Evolutionary conservation across 2,797 vertebrate genomes (phyloP).

Genomic region (Lutjanus campechanus): DNA sequence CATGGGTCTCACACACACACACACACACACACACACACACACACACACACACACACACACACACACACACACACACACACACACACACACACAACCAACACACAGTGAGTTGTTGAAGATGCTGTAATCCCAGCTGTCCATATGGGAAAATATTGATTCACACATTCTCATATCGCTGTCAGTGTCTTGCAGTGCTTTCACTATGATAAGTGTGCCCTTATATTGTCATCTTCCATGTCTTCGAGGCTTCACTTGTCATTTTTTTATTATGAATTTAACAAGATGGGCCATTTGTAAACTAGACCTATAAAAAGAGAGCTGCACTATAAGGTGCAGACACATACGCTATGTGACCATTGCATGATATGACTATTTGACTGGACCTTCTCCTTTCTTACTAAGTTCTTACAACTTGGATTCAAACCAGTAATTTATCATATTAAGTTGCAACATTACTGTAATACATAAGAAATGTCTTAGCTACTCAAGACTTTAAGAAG

Average conservation of each 20-base stretch:
- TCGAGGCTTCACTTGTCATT: conserved; percentile 7
- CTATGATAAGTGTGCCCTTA: conserved; percentile 20
- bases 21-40: not conserved
- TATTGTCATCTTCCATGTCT: not conserved
- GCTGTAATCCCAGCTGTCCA: conserved; percentile 63
- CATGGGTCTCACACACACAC: conserved; percentile 14
- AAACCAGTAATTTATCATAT: no score
- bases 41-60: conserved; percentile 15
- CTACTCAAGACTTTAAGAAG: no score
- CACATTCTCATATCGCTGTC: conserved; percentile 53
- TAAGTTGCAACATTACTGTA: no score
- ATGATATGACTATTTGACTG: no score
- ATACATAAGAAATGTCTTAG: no score
- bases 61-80: conserved; percentile 4
- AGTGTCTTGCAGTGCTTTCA: conserved; percentile 31
- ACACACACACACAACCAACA: not conserved
- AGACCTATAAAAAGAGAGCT: not conserved
- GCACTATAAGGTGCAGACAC: not conserved
- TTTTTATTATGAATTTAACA: conserved; percentile 7
- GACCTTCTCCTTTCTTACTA: no score
- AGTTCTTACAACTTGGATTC: no score
- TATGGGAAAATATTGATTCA: conserved; percentile 73
- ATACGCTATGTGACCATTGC: no score
- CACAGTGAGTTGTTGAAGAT: conserved; percentile 35
- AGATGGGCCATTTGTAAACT: not conserved